A percentile compares a stretch with the other conserved stretches of the same genome.
These are phyloP conservation scores for Leptobrachium leishanense DNA, from an alignment of 2,113 vertebrate genomes.

Conservation along the genomic window DNA sequence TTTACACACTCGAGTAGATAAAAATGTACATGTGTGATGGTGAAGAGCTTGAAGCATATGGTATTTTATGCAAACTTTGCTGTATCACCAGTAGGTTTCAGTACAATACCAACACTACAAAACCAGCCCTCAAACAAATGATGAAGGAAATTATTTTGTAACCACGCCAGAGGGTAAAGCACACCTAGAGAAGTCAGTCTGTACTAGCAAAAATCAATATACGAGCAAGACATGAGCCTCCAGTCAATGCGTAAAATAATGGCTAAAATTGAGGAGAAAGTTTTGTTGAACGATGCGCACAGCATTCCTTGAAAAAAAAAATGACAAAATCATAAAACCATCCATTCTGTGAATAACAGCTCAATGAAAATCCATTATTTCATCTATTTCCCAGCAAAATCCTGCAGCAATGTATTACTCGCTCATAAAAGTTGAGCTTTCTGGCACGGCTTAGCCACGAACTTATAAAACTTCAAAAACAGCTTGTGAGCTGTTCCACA, in stretches of 20 bases:
- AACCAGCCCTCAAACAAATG: too few species aligned
- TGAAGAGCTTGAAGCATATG: too few species aligned
- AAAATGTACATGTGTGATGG: too few species aligned
- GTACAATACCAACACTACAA: too few species aligned
- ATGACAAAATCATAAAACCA: not conserved
- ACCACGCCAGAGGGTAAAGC: too few species aligned
- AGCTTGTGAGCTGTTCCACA: slow-evolving; percentile 7
- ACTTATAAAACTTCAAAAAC: slow-evolving; percentile 39
- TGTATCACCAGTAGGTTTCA: too few species aligned
- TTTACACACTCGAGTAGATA: too few species aligned
- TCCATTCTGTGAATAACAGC: not conserved
- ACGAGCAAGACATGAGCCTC: too few species aligned
- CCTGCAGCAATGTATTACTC: slow-evolving; percentile 9
- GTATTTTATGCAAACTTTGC: too few species aligned
- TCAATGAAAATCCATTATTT: slow-evolving; percentile 28
- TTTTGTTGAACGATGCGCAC: not conserved
- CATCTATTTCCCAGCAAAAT: slow-evolving; percentile 32
- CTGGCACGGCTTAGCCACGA: slow-evolving; percentile 8
- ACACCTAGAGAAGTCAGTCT: too few species aligned
- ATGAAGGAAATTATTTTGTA: too few species aligned
- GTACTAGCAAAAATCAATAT: too few species aligned
- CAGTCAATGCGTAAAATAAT: not conserved
- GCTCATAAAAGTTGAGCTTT: slow-evolving; percentile 24
- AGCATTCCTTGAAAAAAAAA: not conserved
- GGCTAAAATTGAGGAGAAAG: not conserved